Evolutionary conservation across 1,140 invertebrate species (phyloP), one percentile per base, ranked within the genome.

Genomic region (Sycophaga agraensis): DNA sequence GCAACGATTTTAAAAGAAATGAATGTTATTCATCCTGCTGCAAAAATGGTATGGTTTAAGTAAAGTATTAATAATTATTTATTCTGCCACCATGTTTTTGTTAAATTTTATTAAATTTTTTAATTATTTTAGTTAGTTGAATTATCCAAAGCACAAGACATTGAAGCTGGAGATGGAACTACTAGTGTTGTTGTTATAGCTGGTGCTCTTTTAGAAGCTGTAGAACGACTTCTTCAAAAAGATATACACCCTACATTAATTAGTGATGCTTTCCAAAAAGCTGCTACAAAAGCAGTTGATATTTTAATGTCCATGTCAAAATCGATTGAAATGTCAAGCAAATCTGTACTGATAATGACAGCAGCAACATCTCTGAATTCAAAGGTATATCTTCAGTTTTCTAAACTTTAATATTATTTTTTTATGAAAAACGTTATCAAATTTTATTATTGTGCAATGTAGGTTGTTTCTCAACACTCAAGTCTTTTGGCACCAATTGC

Each of bases 1-100:
- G 98, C 98, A 24, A 99, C 98, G 24, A 99, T 99, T 82, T 82
- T 99, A 37, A 98, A 99, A 80, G 91, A 99, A 83, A 99, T 99
- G 91, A 96, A 96, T 82, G 95, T 99, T 9, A 84, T 97, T 67
- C 98, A 99, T 82, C 98, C 98, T 59, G 96, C 98, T 68, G 97
- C 97, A 39, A 99, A 98, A 89, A 99, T 99, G 97, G 93, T 96
- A 85, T 45, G 22, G 37, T 35, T 6, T 6, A 31, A 6, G n/a
- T 31, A 11, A 31, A 6, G 11, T 31, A 31, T 31, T 31, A 31
- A 31, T 31, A 31, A 31, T 31, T 31, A 31, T n/a, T n/a, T n/a
- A 14, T 37, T 9, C 17, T 21, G 16, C 22, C 21, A 31, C 14
- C 24, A 24, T 5, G 7, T 28, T 31, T 34, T 26, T 48, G 11